These are phyloP conservation scores for Epinephelus coioides DNA, from an alignment of 2,797 vertebrate genomes.

Conservation along the genomic window DNA sequence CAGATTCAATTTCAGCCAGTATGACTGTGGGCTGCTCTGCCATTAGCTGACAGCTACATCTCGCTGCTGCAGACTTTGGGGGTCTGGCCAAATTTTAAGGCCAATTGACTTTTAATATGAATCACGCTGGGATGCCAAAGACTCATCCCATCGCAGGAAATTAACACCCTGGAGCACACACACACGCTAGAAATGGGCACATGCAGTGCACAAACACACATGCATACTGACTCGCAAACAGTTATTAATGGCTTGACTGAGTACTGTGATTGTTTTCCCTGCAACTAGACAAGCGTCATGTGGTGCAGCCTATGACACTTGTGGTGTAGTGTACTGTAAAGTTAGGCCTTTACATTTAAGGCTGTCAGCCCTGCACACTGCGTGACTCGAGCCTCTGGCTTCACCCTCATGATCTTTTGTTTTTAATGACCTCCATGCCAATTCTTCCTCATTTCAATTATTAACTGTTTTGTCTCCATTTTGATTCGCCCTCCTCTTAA, in stretches of 20 bases:
- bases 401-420: constrained; percentile 45
- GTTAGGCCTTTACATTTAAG: constrained; percentile 55
- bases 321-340: constrained; percentile 53
- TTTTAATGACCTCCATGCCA: constrained; percentile 39
- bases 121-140: constrained; percentile 84
- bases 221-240: constrained; percentile 35
- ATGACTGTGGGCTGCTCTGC: constrained; percentile 72
- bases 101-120: constrained; percentile 90
- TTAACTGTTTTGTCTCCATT: constrained; percentile 30
- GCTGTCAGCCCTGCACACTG: constrained; percentile 32
- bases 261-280: constrained; percentile 77
- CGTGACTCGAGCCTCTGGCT: constrained; percentile 23
- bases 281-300: constrained; percentile 71
- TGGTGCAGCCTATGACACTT: constrained; percentile 55
- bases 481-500: constrained; percentile 1
- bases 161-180: constrained; percentile 75
- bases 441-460: constrained; percentile 28
- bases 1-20: constrained; percentile 86
- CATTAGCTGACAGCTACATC: constrained; percentile 80
- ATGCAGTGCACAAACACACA: constrained; percentile 40
- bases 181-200: constrained; percentile 33
- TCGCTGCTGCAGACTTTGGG: constrained; percentile 79
- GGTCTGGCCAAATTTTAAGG: constrained; percentile 87
- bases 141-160: constrained; percentile 83
- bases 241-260: constrained; percentile 78